Conservation (phyloP, 2,113 vertebrate species). For the Megaleporinus macrocephalus region DNA sequence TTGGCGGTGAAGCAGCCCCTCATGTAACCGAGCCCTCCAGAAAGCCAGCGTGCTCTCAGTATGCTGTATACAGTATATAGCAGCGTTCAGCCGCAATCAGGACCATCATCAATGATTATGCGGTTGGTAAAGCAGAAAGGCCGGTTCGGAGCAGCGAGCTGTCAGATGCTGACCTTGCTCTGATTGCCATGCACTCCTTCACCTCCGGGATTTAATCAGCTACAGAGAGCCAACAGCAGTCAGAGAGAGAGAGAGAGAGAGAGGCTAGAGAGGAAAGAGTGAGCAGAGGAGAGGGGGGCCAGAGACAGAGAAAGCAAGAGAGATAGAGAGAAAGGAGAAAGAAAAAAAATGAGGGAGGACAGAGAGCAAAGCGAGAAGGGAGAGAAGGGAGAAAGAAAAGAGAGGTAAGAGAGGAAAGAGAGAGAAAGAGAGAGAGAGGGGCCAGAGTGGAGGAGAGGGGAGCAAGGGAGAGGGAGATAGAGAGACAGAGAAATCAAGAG, state of each 20-base stretch:
- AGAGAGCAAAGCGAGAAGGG: not conserved
- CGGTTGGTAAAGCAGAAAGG: conserved; percentile 50
- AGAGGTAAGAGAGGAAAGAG: too few relatives aligned
- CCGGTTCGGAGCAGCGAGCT: conserved; percentile 38
- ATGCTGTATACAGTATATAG: conserved; percentile 1
- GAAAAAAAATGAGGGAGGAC: conserved; percentile 7
- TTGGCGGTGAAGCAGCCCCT: too few relatives aligned
- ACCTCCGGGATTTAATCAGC: conserved; percentile 51
- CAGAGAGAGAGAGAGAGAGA: conserved; percentile 25
- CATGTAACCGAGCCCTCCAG: not conserved
- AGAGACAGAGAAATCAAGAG: not conserved
- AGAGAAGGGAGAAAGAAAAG: not conserved
- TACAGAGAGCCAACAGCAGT: conserved; percentile 39
- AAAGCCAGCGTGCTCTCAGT: not conserved
- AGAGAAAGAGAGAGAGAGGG: not conserved
- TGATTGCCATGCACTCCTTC: conserved; percentile 45
- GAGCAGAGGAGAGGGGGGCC: not conserved
- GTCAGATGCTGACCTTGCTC: conserved; percentile 54
- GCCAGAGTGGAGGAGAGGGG: not conserved
- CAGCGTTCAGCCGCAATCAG: conserved; percentile 32
- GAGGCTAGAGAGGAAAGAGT: not conserved
- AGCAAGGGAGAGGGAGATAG: too few relatives aligned
- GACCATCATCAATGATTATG: conserved; percentile 50
- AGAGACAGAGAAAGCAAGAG: not conserved
- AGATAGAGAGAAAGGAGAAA: not conserved